Evolutionary conservation across 2,888 invertebrate species (phyloP), one percentile per base, ranked within the genome.

Genomic region (Smittia aterrima): DNA sequence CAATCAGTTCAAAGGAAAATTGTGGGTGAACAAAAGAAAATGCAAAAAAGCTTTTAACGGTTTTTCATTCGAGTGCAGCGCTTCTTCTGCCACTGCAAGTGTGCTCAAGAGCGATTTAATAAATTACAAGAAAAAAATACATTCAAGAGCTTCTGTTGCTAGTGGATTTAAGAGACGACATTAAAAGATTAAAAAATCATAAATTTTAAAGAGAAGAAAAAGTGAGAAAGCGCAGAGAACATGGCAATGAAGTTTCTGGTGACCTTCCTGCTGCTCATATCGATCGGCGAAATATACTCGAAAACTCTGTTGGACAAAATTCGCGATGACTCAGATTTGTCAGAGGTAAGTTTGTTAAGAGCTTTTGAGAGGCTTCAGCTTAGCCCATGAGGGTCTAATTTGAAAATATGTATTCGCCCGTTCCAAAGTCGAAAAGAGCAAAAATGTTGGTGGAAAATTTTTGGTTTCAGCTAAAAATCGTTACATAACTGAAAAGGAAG

Each of bases 211-310:
- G 32, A 32, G 32, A 32, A 32, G 9, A 32, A 9, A 32, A 9
- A 1, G 22, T 38, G n/a, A 41, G 9, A 1, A 41, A 62, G 66
- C 16, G 18, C 20, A 22, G 38, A 58, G 54, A 64, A 38, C 16
- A 72, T 62, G 72, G 72, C 72, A 72, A 53, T 74, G 74, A 74
- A 74, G 74, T 40, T 64, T 9, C 13, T 66, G 22, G 74, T 62
- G 27, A 74, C 74, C 64, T 74, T 74, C 62, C 40, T 74, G 66
- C 41, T 74, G 41, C 66, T 74, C 24, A 66, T 74, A 66, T 66
- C 74, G 66, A 74, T 74, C 66, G 47, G 74, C 53, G 66, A 66
- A 47, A 66, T 64, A 40, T 47, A 66, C 25, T 66, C 74, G 66
- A 64, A 66, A 66, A 74, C 74, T 25, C 22, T 74, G 20, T n/a